Evolutionary conservation across 2,797 vertebrate species (phyloP).

Genomic region (Adrianichthys oophorus): DNA sequence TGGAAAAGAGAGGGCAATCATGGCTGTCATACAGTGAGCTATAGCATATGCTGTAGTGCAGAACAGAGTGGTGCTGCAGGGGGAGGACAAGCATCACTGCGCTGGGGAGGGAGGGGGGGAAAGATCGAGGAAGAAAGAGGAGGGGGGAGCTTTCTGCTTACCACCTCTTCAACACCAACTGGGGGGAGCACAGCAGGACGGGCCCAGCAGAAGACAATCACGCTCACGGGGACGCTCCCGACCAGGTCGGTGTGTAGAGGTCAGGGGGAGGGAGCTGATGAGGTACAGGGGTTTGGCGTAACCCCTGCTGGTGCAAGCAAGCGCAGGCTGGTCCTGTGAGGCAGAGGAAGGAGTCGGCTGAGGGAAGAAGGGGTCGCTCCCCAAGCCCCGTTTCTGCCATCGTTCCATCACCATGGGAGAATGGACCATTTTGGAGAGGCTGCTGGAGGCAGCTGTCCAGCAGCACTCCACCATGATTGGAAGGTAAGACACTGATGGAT

Average conservation of each 20-base stretch:
- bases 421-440: constrained; percentile 89
- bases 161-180: constrained; percentile 55
- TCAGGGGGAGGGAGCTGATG: constrained; percentile 51
- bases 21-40: constrained; percentile 74
- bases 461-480: constrained; percentile 92
- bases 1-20: constrained; percentile 60
- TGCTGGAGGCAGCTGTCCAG: constrained; percentile 90
- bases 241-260: constrained; percentile 58
- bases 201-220: constrained; percentile 57
- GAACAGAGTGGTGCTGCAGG: constrained; percentile 73
- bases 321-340: constrained; percentile 34
- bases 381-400: constrained; percentile 41
- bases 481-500: constrained; percentile 68
- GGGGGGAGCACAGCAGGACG: constrained; percentile 47
- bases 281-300: constrained; percentile 19
- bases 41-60: constrained; percentile 76
- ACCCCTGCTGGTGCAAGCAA: constrained; percentile 22
- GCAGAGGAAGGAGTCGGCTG: constrained; percentile 14
- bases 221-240: constrained; percentile 22
- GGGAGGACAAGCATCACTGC: constrained; percentile 69
- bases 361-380: constrained; percentile 23
- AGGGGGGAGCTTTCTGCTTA: constrained; percentile 55
- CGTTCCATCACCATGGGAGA: constrained; percentile 80
- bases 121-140: constrained; percentile 24
- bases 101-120: constrained; percentile 47